Evolutionary conservation across 2,797 vertebrate species (phyloP).

Genomic region (Cuculus canorus): DNA sequence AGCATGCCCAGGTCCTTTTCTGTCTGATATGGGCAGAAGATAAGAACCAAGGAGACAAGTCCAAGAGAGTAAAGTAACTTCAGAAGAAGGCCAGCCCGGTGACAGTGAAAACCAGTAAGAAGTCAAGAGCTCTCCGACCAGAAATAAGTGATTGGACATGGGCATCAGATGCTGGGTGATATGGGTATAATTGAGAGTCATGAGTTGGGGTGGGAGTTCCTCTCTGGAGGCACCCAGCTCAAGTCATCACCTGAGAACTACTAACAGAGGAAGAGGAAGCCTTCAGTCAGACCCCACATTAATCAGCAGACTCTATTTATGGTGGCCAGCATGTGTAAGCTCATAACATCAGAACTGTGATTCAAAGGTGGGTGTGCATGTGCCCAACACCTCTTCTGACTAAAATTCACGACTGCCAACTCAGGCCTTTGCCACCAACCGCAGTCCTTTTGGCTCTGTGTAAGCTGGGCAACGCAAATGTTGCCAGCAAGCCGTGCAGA

Average conservation of each 20-base stretch:
- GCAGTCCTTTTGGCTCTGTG: background rate
- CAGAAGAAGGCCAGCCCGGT: no score
- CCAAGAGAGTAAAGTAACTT: no score
- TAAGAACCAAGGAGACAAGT: no score
- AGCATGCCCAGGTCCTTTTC: no score
- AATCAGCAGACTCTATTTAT: background rate
- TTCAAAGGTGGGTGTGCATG: background rate
- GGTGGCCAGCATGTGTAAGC: background rate
- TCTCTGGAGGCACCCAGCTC: background rate
- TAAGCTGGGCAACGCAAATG: background rate
- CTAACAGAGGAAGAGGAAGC: background rate
- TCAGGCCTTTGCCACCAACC: background rate
- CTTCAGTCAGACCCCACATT: background rate
- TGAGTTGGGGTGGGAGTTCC: background rate
- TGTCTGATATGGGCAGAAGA: no score
- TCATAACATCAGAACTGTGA: background rate
- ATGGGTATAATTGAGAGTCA: background rate
- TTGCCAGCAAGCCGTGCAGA: background rate
- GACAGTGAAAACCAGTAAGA: background rate
- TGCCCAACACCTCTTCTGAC: background rate
- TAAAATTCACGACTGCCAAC: background rate
- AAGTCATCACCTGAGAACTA: background rate
- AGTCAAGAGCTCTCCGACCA: background rate
- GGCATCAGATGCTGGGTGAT: background rate
- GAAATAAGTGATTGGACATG: background rate